Conservation (phyloP, 1,140 invertebrate genomes). For the Ips nitidus region DNA sequence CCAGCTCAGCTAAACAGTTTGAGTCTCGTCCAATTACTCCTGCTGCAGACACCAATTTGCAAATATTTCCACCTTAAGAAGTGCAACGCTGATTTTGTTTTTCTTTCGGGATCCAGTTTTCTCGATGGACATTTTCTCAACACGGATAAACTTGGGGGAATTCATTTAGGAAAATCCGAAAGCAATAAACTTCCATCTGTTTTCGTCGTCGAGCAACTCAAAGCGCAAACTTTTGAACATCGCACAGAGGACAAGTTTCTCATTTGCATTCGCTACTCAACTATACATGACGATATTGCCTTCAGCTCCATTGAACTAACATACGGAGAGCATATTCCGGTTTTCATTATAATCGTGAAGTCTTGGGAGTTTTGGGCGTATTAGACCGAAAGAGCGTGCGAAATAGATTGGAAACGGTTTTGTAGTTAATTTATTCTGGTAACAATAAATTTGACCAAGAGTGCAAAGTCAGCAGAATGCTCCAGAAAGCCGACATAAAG, state of each 20-base stretch:
- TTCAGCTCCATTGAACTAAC: constrained; percentile 4
- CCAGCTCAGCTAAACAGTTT: not conserved
- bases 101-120: not conserved
- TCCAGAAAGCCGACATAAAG: constrained; percentile 12
- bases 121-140: not conserved
- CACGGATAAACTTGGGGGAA: not conserved
- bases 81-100: not conserved
- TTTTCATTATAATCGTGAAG: not conserved
- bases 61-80: not conserved
- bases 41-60: not conserved
- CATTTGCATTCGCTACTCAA: constrained; percentile 1
- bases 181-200: constrained; percentile 1
- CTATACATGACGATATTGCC: constrained; percentile 4
- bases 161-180: not conserved
- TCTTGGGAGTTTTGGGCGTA: not conserved
- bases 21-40: not conserved
- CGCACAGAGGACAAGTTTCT: not conserved
- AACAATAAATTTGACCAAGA: constrained; percentile 19
- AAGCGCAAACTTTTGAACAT: not conserved
- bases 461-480: constrained; percentile 16
- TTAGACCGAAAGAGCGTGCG: not conserved
- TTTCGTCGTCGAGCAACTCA: not conserved
- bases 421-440: constrained; percentile 12
- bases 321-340: not conserved
- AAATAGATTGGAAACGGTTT: not conserved